phyloP scores from a whole-genome alignment of 2,888 invertebrate species.

The Spisula subtruncata region DNA sequence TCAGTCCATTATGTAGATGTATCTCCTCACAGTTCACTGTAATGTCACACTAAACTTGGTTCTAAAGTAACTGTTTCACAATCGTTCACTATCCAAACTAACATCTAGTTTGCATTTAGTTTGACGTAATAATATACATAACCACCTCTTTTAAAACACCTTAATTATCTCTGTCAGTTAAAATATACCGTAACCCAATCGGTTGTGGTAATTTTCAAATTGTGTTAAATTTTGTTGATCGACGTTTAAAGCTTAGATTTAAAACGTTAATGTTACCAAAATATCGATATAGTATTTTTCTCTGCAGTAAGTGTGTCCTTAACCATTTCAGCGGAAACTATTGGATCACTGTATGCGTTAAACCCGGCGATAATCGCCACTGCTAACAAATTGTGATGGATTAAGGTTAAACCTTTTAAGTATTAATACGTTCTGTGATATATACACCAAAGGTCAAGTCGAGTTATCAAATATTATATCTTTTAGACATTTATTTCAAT shows the following conservation, averaged over 20 bases:
- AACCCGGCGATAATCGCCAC: conserved; percentile 32
- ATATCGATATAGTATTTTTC: background rate
- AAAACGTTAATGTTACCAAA: conserved; percentile 33
- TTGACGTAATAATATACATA: background rate
- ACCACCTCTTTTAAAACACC: background rate
- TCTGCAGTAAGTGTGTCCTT: conserved; percentile 20
- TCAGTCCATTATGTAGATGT: background rate
- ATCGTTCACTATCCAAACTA: background rate
- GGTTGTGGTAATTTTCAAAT: background rate
- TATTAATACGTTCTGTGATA: conserved; percentile 29
- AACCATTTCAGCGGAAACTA: conserved; percentile 37
- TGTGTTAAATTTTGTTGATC: background rate
- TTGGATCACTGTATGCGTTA: conserved; percentile 2
- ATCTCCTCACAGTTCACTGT: background rate
- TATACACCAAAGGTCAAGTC: conserved; percentile 28
- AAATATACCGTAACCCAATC: background rate
- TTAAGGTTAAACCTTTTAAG: conserved; percentile 40
- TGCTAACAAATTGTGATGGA: conserved; percentile 35
- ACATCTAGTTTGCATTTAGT: background rate
- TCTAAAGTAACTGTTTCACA: background rate
- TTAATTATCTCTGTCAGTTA: background rate
- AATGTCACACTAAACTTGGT: background rate
- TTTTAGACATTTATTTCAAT: conserved; percentile 47
- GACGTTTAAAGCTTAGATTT: conserved; percentile 11
- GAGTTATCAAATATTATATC: conserved; percentile 52